These are phyloP conservation scores for Chelidonichthys spinosus DNA, from an alignment of 2,797 vertebrate species.

Conservation along the genomic window DNA sequence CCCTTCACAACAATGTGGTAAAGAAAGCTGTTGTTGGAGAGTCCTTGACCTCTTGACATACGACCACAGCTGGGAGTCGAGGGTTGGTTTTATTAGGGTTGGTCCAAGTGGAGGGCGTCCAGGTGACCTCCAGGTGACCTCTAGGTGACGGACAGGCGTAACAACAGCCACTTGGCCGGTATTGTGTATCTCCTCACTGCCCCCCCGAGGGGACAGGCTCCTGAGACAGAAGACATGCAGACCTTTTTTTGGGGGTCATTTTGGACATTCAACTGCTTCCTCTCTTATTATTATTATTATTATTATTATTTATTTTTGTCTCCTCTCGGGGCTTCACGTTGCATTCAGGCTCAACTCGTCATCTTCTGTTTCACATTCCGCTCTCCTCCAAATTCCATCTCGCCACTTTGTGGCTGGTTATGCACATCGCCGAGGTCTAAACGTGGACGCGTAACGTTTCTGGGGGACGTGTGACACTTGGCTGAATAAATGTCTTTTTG, in stretches of 20 bases:
- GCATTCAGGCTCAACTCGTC: slow-evolving; percentile 21
- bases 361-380: slow-evolving; percentile 56
- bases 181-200: slow-evolving; percentile 67
- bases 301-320: slow-evolving; percentile 13
- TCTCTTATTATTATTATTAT: not conserved
- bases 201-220: slow-evolving; percentile 9
- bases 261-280: slow-evolving; percentile 34
- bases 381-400: slow-evolving; percentile 25
- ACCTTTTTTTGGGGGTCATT: slow-evolving; percentile 39
- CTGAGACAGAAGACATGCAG: not conserved
- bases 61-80: slow-evolving; percentile 54
- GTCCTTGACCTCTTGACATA: slow-evolving; percentile 82
- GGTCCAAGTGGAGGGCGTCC: slow-evolving; percentile 60
- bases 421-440: slow-evolving; percentile 20
- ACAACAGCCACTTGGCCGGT: slow-evolving; percentile 46
- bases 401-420: slow-evolving; percentile 16
- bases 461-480: slow-evolving; percentile 30
- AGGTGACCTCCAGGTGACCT: slow-evolving; percentile 62
- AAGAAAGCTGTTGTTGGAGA: slow-evolving; percentile 67
- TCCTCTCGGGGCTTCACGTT: slow-evolving; percentile 39
- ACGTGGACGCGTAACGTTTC: not conserved
- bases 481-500: slow-evolving; percentile 3
- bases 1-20: slow-evolving; percentile 82
- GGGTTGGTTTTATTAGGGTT: slow-evolving; percentile 54
- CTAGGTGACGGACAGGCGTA: slow-evolving; percentile 28